Percentiles rank a stretch among this genome's conserved stretches.
phyloP scores from a whole-genome alignment of 2,888 invertebrate species.

The Drosophila ochracea region DNA sequence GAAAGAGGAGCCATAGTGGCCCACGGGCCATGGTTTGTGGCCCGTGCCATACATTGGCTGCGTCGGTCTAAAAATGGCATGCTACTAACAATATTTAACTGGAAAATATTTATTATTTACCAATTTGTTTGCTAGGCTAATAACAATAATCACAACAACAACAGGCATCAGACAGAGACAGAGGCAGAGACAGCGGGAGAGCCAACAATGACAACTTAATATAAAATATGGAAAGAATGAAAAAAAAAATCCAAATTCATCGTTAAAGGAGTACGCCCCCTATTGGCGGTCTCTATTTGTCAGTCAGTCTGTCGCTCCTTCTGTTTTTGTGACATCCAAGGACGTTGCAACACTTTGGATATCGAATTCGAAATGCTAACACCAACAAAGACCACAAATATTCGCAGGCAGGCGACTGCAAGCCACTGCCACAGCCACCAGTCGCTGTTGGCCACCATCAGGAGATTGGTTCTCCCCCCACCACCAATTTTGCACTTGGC shows the following conservation, averaged over 20 bases:
- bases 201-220: constrained; percentile 54
- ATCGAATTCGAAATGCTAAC: constrained; percentile 69
- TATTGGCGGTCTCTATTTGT: constrained; percentile 15
- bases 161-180: constrained; percentile 19
- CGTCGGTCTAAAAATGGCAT: constrained; percentile 72
- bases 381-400: constrained; percentile 71
- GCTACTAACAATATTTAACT: constrained; percentile 83
- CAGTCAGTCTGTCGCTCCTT: constrained; percentile 10
- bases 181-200: constrained; percentile 15
- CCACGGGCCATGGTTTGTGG: constrained; percentile 30
- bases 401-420: constrained; percentile 54
- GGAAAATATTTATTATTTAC: constrained; percentile 84
- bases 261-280: constrained; percentile 30
- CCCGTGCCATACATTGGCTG: constrained; percentile 51
- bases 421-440: constrained; percentile 32
- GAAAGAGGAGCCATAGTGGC: constrained; percentile 42
- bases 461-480: constrained; percentile 36
- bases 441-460: constrained; percentile 17
- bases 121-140: constrained; percentile 84
- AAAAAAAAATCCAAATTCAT: constrained; percentile 21
- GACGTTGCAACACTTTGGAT: constrained; percentile 73
- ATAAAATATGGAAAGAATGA: constrained; percentile 38
- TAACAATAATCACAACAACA: constrained; percentile 81
- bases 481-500: constrained; percentile 65
- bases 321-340: constrained; percentile 48